Percentiles rank a stretch among this genome's conserved stretches.
Evolutionary conservation across 2,113 vertebrate species (phyloP).

Genomic region (Chinchilla lanigera): DNA sequence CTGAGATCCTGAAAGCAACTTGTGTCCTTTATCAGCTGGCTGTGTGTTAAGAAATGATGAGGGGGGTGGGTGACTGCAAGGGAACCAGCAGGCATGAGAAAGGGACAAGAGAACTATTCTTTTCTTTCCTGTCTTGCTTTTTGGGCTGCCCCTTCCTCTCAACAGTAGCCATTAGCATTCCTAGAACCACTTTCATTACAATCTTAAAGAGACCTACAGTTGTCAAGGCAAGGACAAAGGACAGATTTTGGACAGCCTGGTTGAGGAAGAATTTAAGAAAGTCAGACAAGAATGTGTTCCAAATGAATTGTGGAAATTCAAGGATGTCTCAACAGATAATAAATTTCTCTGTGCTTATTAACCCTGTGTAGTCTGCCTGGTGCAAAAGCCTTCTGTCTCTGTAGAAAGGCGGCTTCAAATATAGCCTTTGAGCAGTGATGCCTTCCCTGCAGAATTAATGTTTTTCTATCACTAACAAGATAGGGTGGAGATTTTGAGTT

Average conservation of each 20-base stretch:
- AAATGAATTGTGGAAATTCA: background rate
- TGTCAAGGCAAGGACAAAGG: background rate
- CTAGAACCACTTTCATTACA: background rate
- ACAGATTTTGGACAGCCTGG: background rate
- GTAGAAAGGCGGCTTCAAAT: background rate
- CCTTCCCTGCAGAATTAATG: background rate
- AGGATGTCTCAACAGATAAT: background rate
- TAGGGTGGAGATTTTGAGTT: conserved; percentile 4
- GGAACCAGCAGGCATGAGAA: background rate
- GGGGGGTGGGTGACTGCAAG: background rate
- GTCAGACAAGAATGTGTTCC: conserved; percentile 1
- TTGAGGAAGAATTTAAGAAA: background rate
- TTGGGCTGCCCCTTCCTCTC: background rate
- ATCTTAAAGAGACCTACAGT: background rate
- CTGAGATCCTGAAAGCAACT: background rate
- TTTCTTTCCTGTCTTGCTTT: background rate
- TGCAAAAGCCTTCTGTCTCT: background rate
- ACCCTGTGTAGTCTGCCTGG: background rate
- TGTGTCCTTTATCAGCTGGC: background rate
- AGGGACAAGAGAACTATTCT: background rate
- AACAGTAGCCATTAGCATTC: background rate
- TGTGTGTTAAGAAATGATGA: background rate
- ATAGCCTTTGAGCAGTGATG: background rate
- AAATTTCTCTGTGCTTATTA: background rate
- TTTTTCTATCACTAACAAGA: background rate